phyloP scores from a whole-genome alignment of 2,888 invertebrate species.

The Xanthorhoe spadicearia region DNA sequence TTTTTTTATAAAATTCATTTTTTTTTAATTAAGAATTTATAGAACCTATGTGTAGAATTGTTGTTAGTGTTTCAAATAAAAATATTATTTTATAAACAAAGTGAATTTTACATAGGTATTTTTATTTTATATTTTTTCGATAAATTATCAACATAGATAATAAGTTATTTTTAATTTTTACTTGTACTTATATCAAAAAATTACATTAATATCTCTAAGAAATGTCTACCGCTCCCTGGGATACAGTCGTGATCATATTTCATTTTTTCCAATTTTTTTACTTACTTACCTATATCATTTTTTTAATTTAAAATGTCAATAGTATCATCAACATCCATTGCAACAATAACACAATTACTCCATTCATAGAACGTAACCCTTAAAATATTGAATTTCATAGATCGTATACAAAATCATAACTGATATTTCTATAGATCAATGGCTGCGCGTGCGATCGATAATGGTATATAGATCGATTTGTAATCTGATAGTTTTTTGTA shows the following conservation, averaged over 20 bases:
- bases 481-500: constrained; percentile 67
- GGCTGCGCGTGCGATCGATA: constrained; percentile 72
- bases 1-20: background rate
- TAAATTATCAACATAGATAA: too few relatives aligned
- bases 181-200: too few relatives aligned
- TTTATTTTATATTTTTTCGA: too few relatives aligned
- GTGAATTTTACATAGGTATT: too few relatives aligned
- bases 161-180: too few relatives aligned
- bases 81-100: too few relatives aligned
- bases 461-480: constrained; percentile 66
- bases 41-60: background rate
- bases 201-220: too few relatives aligned
- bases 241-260: too few relatives aligned
- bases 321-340: constrained; percentile 18
- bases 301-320: constrained; percentile 14
- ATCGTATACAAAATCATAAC: constrained; percentile 63
- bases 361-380: constrained; percentile 62
- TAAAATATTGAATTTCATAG: constrained; percentile 77
- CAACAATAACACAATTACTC: constrained; percentile 61
- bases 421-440: constrained; percentile 65
- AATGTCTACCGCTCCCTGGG: too few relatives aligned
- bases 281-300: background rate
- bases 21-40: background rate
- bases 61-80: background rate
- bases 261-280: too few relatives aligned